Percentiles rank a stretch among this genome's conserved stretches.
Evolutionary conservation across 2,888 invertebrate species (phyloP).

Genomic region (Synanthedon vespiformis): DNA sequence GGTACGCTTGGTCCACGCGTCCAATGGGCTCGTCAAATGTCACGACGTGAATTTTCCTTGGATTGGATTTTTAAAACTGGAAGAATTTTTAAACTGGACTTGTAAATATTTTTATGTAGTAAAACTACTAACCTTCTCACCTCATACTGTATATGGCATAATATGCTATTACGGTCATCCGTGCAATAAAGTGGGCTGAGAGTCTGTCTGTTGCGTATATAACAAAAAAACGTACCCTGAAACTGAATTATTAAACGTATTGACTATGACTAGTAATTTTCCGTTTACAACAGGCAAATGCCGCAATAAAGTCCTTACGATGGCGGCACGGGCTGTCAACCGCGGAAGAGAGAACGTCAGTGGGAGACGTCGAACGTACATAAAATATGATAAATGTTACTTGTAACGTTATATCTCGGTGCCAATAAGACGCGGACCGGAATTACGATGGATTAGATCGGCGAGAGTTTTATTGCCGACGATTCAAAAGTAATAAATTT

Average conservation of each 20-base stretch:
- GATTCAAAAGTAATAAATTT: too few species aligned
- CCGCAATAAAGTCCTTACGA: constrained; percentile 48
- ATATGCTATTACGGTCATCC: too few species aligned
- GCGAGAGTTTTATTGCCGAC: too few species aligned
- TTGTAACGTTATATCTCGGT: constrained; percentile 26
- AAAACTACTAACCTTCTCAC: too few species aligned
- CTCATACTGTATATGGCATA: too few species aligned
- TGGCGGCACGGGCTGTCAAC: constrained; percentile 46
- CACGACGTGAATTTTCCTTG: too few species aligned
- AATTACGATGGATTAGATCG: constrained; percentile 17
- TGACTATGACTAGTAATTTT: background rate
- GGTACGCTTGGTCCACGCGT: too few species aligned
- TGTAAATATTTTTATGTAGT: too few species aligned
- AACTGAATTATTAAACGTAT: background rate
- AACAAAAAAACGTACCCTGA: background rate
- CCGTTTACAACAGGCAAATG: background rate
- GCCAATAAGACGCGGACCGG: constrained; percentile 16
- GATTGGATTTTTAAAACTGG: too few species aligned
- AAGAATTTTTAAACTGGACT: too few species aligned
- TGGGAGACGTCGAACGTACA: constrained; percentile 46
- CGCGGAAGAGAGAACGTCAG: constrained; percentile 58
- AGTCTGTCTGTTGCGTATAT: background rate
- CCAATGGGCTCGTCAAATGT: too few species aligned
- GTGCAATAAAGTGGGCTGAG: too few species aligned
- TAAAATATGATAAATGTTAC: constrained; percentile 66